Percentiles rank a stretch among this genome's conserved stretches.
Conservation (phyloP, 1,140 invertebrate genomes). For the Frieseomelitta varia region DNA sequence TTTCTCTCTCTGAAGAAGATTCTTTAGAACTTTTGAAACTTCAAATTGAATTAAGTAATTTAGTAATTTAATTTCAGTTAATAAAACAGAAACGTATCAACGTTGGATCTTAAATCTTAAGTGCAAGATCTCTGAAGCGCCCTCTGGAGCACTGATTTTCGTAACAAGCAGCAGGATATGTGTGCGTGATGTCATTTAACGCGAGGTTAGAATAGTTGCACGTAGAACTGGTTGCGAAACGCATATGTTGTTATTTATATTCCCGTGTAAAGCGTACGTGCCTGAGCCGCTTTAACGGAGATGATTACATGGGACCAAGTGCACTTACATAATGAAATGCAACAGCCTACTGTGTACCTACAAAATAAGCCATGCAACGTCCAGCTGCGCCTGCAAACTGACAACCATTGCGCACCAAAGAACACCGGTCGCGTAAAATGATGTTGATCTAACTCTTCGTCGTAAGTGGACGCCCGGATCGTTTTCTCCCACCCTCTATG, state of each 20-base stretch:
- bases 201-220: constrained; percentile 24
- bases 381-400: not conserved
- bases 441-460: not conserved
- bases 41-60: not conserved
- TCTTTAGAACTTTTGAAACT: not conserved
- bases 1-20: too few species aligned
- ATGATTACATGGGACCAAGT: constrained; percentile 42
- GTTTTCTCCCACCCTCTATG: not conserved
- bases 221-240: constrained; percentile 19
- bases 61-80: not conserved
- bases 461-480: too few species aligned
- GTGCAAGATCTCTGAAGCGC: not conserved
- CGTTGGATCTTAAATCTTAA: not conserved
- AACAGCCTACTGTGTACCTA: constrained; percentile 14
- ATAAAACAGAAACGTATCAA: not conserved
- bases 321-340: constrained; percentile 47
- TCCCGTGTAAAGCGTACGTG: constrained; percentile 33
- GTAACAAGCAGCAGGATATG: not conserved
- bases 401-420: not conserved
- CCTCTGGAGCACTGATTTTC: constrained; percentile 1
- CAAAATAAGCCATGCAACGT: not conserved
- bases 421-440: not conserved
- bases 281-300: constrained; percentile 20
- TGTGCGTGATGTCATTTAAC: constrained; percentile 31
- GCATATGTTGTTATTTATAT: constrained; percentile 47